phyloP scores from a whole-genome alignment of 2,888 invertebrate species.

The Scaptomyza tumidula region DNA sequence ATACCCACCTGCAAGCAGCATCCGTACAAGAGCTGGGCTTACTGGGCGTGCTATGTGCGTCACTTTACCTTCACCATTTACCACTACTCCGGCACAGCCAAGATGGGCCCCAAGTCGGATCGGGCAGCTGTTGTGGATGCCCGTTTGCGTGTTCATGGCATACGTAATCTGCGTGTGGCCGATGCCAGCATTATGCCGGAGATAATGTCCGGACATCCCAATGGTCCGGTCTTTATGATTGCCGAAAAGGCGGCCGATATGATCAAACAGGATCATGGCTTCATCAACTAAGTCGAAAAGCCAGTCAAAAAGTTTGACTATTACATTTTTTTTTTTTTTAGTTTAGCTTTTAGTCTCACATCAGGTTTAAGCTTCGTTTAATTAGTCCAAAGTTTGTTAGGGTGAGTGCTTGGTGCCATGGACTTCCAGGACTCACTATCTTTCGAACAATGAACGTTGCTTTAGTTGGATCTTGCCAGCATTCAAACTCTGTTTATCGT shows the following conservation, averaged over 20 bases:
- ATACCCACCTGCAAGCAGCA: conserved; percentile 87
- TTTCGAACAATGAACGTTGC: conserved; percentile 13
- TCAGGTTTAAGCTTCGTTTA: conserved; percentile 54
- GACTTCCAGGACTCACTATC: neutral
- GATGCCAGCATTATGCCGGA: conserved; percentile 86
- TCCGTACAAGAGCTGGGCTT: conserved; percentile 86
- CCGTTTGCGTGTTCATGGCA: conserved; percentile 85
- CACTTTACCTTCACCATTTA: conserved; percentile 88
- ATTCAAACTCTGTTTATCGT: conserved; percentile 14
- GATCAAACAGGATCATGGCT: conserved; percentile 85
- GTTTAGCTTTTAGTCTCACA: conserved; percentile 14
- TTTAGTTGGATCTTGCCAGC: conserved; percentile 26
- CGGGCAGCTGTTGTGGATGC: conserved; percentile 88
- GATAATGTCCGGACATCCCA: conserved; percentile 86
- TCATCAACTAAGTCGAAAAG: conserved; percentile 63
- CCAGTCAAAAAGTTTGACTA: neutral
- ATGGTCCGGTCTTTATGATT: conserved; percentile 86
- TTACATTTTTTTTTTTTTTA: neutral
- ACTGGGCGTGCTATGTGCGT: conserved; percentile 88
- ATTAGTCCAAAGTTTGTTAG: conserved; percentile 4
- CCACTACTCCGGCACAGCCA: conserved; percentile 88
- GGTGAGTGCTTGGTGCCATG: neutral
- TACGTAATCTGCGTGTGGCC: conserved; percentile 85
- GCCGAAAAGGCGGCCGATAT: conserved; percentile 87
- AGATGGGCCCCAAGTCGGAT: conserved; percentile 88